These are phyloP conservation scores for Felis chaus DNA, from an alignment of 2,113 vertebrate species.

Conservation along the genomic window DNA sequence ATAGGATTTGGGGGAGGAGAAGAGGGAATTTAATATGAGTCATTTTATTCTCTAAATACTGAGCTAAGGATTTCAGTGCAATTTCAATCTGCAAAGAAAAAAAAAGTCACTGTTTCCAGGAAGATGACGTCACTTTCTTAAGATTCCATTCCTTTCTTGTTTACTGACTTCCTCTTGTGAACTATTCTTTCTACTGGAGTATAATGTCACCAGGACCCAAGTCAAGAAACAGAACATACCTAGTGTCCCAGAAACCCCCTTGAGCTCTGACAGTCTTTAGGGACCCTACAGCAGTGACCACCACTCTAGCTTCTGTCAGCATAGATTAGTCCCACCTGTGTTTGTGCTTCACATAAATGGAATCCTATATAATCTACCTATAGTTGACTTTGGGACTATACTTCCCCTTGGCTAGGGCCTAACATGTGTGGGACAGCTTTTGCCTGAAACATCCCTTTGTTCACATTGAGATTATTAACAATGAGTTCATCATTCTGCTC, in stretches of 20 bases:
- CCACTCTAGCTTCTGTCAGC: neutral
- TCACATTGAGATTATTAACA: neutral
- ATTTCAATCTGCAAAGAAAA: neutral
- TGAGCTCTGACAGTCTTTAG: neutral
- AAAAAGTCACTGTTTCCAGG: neutral
- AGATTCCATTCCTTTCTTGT: neutral
- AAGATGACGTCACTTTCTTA: neutral
- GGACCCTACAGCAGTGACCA: no score
- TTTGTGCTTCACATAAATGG: neutral
- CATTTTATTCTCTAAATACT: neutral
- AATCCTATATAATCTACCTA: neutral
- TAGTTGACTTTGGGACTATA: neutral
- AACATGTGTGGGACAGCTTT: neutral
- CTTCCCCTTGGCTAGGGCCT: fast-evolving
- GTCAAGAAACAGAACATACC: neutral
- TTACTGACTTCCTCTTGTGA: neutral
- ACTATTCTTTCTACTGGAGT: neutral
- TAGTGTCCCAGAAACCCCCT: neutral
- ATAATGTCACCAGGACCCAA: neutral
- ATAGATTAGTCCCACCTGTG: neutral
- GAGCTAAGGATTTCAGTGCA: neutral
- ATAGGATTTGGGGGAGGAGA: neutral
- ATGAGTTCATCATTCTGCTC: neutral
- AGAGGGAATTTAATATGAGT: neutral
- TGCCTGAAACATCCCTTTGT: neutral